Conservation (phyloP, 2,797 vertebrate genomes). For the Nannoperca australis region DNA sequence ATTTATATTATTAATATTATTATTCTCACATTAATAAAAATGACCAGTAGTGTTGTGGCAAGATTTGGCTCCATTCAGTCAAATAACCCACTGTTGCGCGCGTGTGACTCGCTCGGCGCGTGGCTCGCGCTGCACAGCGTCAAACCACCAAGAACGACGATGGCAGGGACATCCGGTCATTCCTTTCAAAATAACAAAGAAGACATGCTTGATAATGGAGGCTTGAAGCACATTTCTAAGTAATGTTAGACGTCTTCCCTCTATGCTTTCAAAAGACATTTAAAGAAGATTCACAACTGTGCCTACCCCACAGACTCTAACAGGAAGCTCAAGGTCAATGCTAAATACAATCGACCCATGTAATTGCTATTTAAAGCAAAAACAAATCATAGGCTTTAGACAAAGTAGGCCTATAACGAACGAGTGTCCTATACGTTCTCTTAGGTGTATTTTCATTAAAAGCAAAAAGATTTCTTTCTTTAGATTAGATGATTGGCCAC, state of each 20-base stretch:
- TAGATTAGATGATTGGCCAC: conserved; percentile 6
- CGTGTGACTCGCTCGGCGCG: conserved; percentile 58
- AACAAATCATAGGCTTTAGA: neutral
- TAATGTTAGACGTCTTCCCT: neutral
- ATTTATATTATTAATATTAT: no score
- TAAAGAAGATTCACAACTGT: neutral
- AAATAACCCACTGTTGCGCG: conserved; percentile 5
- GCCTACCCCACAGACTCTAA: neutral
- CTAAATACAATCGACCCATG: no score
- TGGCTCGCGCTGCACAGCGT: conserved; percentile 44
- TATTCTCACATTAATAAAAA: no score
- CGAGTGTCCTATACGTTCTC: neutral
- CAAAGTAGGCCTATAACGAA: neutral
- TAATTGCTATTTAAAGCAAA: neutral
- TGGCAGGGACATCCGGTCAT: conserved; percentile 38
- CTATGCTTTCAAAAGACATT: neutral
- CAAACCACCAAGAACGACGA: neutral
- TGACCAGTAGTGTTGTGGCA: no score
- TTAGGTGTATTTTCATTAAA: neutral
- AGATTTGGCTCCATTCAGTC: no score
- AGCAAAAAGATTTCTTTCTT: neutral
- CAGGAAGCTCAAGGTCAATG: neutral
- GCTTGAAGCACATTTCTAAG: neutral
- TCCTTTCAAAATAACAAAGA: conserved; percentile 62
- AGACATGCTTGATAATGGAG: rapidly evolving